These are phyloP conservation scores for Rhodophaea formosa DNA, from an alignment of 2,888 invertebrate genomes.

Conservation along the genomic window DNA sequence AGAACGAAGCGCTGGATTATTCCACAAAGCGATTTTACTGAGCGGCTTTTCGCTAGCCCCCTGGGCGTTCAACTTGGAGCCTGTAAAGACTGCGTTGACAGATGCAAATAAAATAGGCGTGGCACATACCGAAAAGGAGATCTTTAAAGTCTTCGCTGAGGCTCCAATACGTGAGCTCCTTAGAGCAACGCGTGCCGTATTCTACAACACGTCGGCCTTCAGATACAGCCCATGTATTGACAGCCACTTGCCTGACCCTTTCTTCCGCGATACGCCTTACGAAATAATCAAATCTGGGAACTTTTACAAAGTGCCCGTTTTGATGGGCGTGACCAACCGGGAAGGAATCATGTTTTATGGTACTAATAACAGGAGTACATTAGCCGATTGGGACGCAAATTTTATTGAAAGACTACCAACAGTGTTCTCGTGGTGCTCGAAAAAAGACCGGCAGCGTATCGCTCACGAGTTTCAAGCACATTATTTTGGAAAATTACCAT, in stretches of 20 bases:
- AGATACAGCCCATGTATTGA: slow-evolving; percentile 69
- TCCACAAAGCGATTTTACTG: slow-evolving; percentile 40
- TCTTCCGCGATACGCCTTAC: slow-evolving; percentile 64
- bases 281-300: slow-evolving; percentile 54
- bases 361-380: slow-evolving; percentile 45
- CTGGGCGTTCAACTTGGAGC: slow-evolving; percentile 66
- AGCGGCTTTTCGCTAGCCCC: slow-evolving; percentile 62
- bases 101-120: slow-evolving; percentile 55
- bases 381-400: slow-evolving; percentile 51
- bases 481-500: slow-evolving; percentile 28
- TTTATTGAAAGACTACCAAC: slow-evolving; percentile 60
- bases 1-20: too few species aligned
- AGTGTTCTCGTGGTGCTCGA: slow-evolving; percentile 56
- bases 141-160: slow-evolving; percentile 46
- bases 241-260: slow-evolving; percentile 50
- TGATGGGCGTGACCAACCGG: slow-evolving; percentile 53
- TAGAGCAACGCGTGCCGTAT: slow-evolving; percentile 47
- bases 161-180: slow-evolving; percentile 47
- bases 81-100: slow-evolving; percentile 43
- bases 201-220: slow-evolving; percentile 58
- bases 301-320: slow-evolving; percentile 63
- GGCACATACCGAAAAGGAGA: slow-evolving; percentile 40
- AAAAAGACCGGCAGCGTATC: slow-evolving; percentile 36
- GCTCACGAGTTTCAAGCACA: not conserved
- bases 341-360: slow-evolving; percentile 69